A percentile compares a stretch with the other conserved stretches of the same genome.
phyloP scores from a whole-genome alignment of 2,888 invertebrate species.

The Archips xylosteana region DNA sequence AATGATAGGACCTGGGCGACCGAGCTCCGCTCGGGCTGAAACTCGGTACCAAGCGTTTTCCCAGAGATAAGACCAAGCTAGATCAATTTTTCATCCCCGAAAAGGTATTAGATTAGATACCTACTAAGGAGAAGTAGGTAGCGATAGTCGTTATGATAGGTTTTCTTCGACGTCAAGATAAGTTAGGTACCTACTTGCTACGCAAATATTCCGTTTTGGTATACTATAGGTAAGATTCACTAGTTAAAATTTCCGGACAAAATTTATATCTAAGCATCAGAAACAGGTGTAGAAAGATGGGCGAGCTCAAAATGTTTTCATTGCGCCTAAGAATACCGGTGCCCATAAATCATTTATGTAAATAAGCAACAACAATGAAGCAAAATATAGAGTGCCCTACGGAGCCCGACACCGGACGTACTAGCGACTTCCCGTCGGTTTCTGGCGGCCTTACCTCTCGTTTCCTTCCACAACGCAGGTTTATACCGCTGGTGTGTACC shows the following conservation, averaged over 20 bases:
- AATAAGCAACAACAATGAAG: constrained; percentile 72
- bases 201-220: background rate
- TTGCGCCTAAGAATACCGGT: constrained; percentile 57
- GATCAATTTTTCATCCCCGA: too few relatives aligned
- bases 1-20: too few relatives aligned
- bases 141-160: too few relatives aligned
- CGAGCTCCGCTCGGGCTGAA: too few relatives aligned
- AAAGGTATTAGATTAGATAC: too few relatives aligned
- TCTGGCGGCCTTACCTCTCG: constrained; percentile 67
- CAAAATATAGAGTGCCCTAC: constrained; percentile 68
- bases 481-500: background rate
- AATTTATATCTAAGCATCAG: constrained; percentile 9
- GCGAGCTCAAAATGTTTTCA: constrained; percentile 43
- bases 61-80: too few relatives aligned
- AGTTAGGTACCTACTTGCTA: background rate
- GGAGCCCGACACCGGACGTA: constrained; percentile 66
- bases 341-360: constrained; percentile 74
- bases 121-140: too few relatives aligned
- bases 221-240: background rate
- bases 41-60: too few relatives aligned
- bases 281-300: constrained; percentile 28
- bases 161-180: too few relatives aligned
- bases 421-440: constrained; percentile 67
- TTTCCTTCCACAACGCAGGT: constrained; percentile 54
- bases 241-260: background rate